phyloP scores from a whole-genome alignment of 2,888 invertebrate species.

The Timema podura region DNA sequence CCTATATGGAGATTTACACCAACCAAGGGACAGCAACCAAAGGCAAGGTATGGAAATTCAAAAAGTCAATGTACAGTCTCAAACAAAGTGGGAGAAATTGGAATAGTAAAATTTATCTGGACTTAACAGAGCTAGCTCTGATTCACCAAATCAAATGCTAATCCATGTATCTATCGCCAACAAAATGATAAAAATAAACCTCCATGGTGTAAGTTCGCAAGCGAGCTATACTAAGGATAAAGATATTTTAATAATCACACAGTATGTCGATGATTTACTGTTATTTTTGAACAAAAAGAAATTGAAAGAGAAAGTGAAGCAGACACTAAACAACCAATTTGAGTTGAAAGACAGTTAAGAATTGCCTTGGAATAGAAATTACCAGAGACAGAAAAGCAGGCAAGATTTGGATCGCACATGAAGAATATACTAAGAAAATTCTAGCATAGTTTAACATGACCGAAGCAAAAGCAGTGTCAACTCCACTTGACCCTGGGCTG shows the following conservation, averaged over 20 bases:
- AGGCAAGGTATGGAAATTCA: constrained; percentile 16
- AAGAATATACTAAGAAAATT: constrained; percentile 11
- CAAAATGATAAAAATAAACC: too few species aligned
- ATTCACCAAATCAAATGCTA: not conserved
- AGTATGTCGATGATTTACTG: not conserved
- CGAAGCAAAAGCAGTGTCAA: too few species aligned
- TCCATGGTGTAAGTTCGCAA: too few species aligned
- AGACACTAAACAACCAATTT: too few species aligned
- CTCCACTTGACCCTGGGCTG: too few species aligned
- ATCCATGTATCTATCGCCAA: not conserved
- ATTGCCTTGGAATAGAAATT: constrained; percentile 3
- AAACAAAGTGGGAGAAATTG: constrained; percentile 19
- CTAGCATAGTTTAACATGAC: not conserved
- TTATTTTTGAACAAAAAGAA: not conserved
- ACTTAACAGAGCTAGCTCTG: not conserved
- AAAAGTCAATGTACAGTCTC: constrained; percentile 19
- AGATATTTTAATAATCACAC: not conserved
- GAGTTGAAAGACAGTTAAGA: too few species aligned
- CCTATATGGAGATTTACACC: too few species aligned
- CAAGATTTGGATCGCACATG: not conserved
- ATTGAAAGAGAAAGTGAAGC: not conserved
- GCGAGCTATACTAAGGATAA: too few species aligned
- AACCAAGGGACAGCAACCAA: too few species aligned
- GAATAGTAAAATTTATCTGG: constrained; percentile 7
- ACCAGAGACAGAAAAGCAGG: not conserved